These are phyloP conservation scores for Cirrhinus mrigala DNA, from an alignment of 2,797 vertebrate species.

Conservation along the genomic window DNA sequence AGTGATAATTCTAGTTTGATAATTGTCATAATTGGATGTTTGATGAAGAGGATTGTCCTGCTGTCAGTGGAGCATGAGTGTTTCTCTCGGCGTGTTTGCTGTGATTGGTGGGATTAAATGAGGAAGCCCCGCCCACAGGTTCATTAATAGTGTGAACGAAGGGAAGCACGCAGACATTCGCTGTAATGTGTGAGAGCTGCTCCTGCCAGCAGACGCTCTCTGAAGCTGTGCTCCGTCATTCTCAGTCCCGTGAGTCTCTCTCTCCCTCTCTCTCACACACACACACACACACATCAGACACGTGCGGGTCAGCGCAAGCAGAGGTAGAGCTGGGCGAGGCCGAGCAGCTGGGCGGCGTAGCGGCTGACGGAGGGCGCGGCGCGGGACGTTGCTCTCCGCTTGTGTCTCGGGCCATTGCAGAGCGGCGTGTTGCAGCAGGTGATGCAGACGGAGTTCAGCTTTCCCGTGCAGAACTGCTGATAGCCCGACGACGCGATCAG, in stretches of 20 bases:
- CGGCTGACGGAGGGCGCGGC: background rate
- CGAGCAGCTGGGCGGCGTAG: constrained; percentile 27
- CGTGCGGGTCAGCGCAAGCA: constrained; percentile 23
- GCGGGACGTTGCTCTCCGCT: constrained; percentile 77
- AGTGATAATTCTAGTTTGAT: background rate
- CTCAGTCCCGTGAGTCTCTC: background rate
- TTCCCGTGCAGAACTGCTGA: constrained; percentile 97
- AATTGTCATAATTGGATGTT: background rate
- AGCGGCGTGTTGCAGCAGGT: constrained; percentile 96
- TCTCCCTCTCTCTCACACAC: background rate
- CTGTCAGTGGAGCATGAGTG: background rate
- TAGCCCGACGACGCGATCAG: constrained; percentile 96
- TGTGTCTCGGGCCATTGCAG: constrained; percentile 91
- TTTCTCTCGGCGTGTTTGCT: background rate
- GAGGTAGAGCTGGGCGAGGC: constrained; percentile 32
- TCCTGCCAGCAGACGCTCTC: constrained; percentile 3
- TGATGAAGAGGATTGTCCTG: background rate
- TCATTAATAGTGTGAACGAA: background rate
- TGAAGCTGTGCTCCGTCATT: background rate
- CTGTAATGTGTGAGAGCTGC: background rate
- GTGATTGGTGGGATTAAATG: background rate
- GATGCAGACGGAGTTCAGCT: constrained; percentile 96
- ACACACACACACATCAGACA: background rate
- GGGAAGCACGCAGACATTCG: background rate
- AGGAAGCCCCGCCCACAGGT: background rate